Conservation (phyloP, 2,113 vertebrate genomes). For the Prunella himalayana region DNA sequence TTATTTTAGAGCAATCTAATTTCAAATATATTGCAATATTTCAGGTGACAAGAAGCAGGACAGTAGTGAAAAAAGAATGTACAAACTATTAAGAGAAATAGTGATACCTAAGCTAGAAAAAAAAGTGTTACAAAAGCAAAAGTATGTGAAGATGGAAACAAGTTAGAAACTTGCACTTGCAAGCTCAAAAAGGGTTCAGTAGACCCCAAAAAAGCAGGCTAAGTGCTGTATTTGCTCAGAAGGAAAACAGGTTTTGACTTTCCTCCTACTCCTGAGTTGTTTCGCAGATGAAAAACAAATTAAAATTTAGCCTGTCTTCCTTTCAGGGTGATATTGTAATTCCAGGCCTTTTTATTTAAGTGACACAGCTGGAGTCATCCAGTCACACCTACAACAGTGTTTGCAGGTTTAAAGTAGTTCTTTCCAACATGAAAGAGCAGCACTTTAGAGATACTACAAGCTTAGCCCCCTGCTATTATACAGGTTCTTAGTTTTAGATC, state of each 20-base stretch:
- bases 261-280: neutral
- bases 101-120: neutral
- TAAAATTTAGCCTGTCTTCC: neutral
- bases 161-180: neutral
- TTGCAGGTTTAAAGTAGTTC: neutral
- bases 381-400: neutral
- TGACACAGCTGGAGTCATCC: neutral
- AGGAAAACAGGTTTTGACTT: neutral
- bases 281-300: neutral
- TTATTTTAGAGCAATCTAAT: neutral
- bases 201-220: neutral
- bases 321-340: neutral
- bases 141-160: rapidly evolving
- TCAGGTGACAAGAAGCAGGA: neutral
- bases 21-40: neutral
- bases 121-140: neutral
- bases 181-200: neutral
- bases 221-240: neutral
- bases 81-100: neutral
- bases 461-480: neutral
- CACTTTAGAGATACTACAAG: neutral
- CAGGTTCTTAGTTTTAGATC: neutral
- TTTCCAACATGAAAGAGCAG: neutral
- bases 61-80: neutral
- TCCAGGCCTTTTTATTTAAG: neutral